A percentile compares a stretch with the other conserved stretches of the same genome.
Evolutionary conservation across 30 jellyfish, hydroid and myxozoan genomes (phyloP).

Genomic region (Cassiopea andromeda): DNA sequence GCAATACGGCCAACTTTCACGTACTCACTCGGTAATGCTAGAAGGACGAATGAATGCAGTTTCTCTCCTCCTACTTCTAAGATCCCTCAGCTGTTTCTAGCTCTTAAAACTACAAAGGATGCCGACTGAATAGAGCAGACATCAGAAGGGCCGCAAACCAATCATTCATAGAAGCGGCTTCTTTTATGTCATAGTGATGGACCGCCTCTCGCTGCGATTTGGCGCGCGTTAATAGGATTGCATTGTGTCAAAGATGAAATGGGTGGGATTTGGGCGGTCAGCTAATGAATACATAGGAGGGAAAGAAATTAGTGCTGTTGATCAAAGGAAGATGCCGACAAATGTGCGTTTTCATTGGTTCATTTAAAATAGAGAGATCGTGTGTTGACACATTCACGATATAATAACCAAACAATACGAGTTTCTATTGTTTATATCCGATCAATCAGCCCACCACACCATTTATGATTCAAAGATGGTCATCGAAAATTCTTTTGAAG

Average conservation of each 20-base stretch:
- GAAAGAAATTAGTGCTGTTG: constrained; percentile 97
- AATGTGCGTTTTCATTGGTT: constrained; percentile 79
- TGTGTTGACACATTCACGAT: constrained; percentile 93
- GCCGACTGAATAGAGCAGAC: constrained; percentile 99
- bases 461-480: constrained; percentile 83
- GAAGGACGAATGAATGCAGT: constrained; percentile 64
- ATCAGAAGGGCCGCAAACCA: constrained; percentile 99
- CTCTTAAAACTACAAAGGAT: constrained; percentile 89
- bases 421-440: constrained; percentile 89
- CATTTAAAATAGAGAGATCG: constrained; percentile 72
- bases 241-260: constrained; percentile 87
- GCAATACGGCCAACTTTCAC: constrained; percentile 22
- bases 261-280: constrained; percentile 99
- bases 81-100: constrained; percentile 97
- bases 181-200: constrained; percentile 92
- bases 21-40: constrained; percentile 55
- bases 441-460: constrained; percentile 85
- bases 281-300: constrained; percentile 98
- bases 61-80: constrained; percentile 85
- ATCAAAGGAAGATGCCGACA: constrained; percentile 97
- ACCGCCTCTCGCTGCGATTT: constrained; percentile 99
- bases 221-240: constrained; percentile 99
- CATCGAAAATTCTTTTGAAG: constrained; percentile 81
- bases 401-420: constrained; percentile 89
- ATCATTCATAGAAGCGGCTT: constrained; percentile 98